phyloP scores from a whole-genome alignment of 2,113 vertebrate species.

The Poeciliopsis turrubarensis region DNA sequence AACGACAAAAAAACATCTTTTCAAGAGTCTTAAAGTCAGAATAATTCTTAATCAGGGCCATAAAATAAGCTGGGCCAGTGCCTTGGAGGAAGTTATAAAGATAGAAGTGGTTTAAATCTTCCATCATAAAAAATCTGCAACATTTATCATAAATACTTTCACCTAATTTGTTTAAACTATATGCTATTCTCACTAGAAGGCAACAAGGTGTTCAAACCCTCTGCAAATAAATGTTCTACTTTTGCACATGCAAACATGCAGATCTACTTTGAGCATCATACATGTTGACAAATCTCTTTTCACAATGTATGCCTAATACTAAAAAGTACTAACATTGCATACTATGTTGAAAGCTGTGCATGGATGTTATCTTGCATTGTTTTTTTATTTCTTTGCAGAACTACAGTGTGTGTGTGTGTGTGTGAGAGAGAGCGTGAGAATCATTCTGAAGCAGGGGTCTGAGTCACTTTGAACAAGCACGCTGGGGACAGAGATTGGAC shows the following conservation, averaged over 20 bases:
- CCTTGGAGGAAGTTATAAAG: no score
- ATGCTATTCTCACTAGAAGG: not conserved
- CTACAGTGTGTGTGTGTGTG: conserved; percentile 22
- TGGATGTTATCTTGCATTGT: conserved; percentile 12
- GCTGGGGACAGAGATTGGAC: conserved; percentile 91
- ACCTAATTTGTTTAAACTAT: not conserved
- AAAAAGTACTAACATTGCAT: not conserved
- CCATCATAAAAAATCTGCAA: no score
- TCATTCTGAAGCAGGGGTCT: conserved; percentile 94
- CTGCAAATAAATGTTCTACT: conserved; percentile 29
- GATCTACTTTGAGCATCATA: conserved; percentile 60
- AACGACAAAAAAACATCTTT: no score
- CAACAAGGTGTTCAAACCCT: conserved; percentile 4
- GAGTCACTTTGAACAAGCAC: conserved; percentile 84
- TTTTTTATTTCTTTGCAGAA: not conserved
- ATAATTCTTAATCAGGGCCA: not conserved
- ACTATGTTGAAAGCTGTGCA: conserved; percentile 2
- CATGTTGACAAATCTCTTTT: conserved; percentile 16
- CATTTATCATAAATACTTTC: not conserved
- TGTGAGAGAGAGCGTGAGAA: conserved; percentile 63
- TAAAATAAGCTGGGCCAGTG: not conserved
- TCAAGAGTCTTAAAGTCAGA: no score
- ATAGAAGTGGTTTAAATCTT: no score
- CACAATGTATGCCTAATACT: conserved; percentile 2
- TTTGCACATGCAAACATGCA: conserved; percentile 84